These are phyloP conservation scores for Spinibarbus caldwelli DNA, from an alignment of 2,797 vertebrate genomes.

Conservation along the genomic window DNA sequence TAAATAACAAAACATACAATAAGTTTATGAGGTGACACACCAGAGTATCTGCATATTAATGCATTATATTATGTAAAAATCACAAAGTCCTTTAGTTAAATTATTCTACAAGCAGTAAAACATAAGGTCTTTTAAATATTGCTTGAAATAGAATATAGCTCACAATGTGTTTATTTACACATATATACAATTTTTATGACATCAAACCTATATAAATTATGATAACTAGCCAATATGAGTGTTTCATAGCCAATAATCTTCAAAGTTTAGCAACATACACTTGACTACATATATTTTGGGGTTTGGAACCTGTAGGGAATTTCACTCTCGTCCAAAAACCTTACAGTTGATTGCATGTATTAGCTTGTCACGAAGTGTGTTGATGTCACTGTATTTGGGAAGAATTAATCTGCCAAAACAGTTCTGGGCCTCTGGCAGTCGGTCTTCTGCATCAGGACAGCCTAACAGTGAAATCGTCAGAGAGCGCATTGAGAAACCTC, in stretches of 20 bases:
- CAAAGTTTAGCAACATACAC: neutral
- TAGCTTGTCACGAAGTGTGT: conserved; percentile 65
- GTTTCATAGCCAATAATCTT: too few relatives aligned
- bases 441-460: conserved; percentile 58
- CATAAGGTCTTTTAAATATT: too few relatives aligned
- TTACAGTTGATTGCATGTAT: conserved; percentile 64
- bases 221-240: neutral
- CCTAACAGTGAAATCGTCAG: conserved; percentile 39
- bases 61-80: neutral
- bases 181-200: neutral
- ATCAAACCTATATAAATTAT: neutral
- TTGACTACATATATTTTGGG: neutral
- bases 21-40: neutral
- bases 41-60: neutral
- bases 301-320: neutral
- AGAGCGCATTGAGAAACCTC: neutral
- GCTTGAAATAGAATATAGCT: neutral
- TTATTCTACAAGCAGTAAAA: too few relatives aligned
- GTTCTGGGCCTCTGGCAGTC: conserved; percentile 46
- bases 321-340: conserved; percentile 58
- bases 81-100: neutral
- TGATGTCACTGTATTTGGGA: conserved; percentile 72
- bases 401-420: conserved; percentile 61
- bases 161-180: neutral
- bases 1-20: neutral